Conservation (phyloP, 2,888 invertebrate genomes). For the Luperina nickerlii region DNA sequence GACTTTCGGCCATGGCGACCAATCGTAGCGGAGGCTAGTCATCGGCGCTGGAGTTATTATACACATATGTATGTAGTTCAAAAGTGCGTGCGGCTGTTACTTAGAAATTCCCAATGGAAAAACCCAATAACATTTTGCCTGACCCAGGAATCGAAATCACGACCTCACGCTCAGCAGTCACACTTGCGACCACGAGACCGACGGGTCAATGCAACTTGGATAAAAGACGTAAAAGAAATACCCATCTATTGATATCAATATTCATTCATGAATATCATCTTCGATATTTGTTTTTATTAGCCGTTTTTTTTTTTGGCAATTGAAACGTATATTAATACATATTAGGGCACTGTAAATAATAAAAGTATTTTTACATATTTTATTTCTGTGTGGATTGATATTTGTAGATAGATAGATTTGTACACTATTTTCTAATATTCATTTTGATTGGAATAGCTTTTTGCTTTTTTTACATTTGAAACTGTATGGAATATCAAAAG, state of each 20-base stretch:
- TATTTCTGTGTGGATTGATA: neutral
- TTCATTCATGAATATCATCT: neutral
- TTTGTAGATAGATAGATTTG: neutral
- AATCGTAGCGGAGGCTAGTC: neutral
- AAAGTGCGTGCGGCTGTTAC: neutral
- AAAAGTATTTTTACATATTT: neutral
- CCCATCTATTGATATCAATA: neutral
- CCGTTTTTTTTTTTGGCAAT: neutral
- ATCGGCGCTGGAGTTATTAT: neutral
- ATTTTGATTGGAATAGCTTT: neutral
- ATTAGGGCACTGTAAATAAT: neutral
- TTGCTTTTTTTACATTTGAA: too few species aligned
- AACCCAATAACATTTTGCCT: neutral
- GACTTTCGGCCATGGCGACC: neutral
- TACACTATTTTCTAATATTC: slow-evolving; percentile 1
- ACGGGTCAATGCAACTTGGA: neutral
- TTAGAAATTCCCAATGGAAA: neutral
- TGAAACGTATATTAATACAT: neutral
- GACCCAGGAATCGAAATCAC: neutral
- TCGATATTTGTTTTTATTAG: neutral
- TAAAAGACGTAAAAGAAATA: neutral
- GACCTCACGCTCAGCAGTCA: too few species aligned
- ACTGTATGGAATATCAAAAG: neutral
- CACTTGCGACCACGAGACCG: too few species aligned
- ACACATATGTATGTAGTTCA: too few species aligned